phyloP scores from a whole-genome alignment of 2,113 vertebrate species.

The Noturus placidus region DNA sequence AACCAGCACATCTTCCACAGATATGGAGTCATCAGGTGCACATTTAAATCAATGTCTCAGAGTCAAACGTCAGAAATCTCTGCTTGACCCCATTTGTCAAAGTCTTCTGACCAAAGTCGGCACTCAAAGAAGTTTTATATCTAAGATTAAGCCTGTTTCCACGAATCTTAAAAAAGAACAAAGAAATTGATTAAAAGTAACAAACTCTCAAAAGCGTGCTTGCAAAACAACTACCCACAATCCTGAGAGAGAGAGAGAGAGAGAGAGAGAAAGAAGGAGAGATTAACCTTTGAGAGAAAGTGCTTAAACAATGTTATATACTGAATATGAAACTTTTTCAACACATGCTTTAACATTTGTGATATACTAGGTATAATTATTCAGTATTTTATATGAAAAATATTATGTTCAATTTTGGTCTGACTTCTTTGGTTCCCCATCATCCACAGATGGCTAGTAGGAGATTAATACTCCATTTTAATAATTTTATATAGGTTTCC shows the following conservation, averaged over 20 bases:
- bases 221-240: too few relatives aligned
- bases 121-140: too few relatives aligned
- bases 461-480: neutral
- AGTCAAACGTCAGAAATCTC: too few relatives aligned
- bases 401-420: neutral
- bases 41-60: too few relatives aligned
- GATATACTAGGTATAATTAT: neutral
- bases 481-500: neutral
- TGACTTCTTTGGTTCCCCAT: neutral
- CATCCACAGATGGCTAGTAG: neutral
- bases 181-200: too few relatives aligned
- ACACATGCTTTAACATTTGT: neutral
- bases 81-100: too few relatives aligned
- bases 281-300: neutral
- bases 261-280: constrained; percentile 3
- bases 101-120: too few relatives aligned
- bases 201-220: too few relatives aligned
- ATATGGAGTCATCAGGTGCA: too few relatives aligned
- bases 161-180: too few relatives aligned
- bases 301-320: neutral
- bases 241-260: neutral
- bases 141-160: too few relatives aligned
- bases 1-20: too few relatives aligned
- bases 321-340: neutral
- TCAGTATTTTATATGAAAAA: neutral